Conservation (phyloP, 2,797 vertebrate genomes). For the Micropoecilia bifurca region DNA sequence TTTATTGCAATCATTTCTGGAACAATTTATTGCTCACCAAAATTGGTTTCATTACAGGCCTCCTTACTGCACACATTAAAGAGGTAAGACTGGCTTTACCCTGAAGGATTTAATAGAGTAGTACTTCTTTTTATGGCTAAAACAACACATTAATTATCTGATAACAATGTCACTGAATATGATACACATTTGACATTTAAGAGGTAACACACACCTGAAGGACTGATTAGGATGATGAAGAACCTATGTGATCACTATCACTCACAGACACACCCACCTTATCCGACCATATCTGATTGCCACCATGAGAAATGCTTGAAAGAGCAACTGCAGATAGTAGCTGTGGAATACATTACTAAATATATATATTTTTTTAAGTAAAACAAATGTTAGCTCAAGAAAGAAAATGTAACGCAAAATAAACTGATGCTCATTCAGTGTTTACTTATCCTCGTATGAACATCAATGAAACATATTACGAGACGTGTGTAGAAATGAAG, state of each 20-base stretch:
- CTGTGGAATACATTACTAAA: conserved; percentile 43
- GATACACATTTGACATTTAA: conserved; percentile 52
- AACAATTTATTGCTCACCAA: too few relatives aligned
- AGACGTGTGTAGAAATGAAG: conserved; percentile 22
- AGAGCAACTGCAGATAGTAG: conserved; percentile 24
- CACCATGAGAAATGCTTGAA: conserved; percentile 32
- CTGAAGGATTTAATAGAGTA: conserved; percentile 7
- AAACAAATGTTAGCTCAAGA: conserved; percentile 32
- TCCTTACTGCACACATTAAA: neutral
- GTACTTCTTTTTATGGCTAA: conserved; percentile 14
- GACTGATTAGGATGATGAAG: conserved; percentile 61
- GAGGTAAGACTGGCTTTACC: neutral
- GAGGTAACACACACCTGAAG: conserved; percentile 57
- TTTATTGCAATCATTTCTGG: too few relatives aligned
- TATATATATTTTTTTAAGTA: conserved; percentile 20
- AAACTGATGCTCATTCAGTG: conserved; percentile 18
- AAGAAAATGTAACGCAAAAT: conserved; percentile 18
- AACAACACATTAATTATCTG: conserved; percentile 3
- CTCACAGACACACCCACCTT: conserved; percentile 1
- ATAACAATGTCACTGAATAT: conserved; percentile 33
- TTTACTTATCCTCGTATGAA: neutral
- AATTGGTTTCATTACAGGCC: too few relatives aligned
- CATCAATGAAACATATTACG: conserved; percentile 9
- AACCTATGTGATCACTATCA: conserved; percentile 42
- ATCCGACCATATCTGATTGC: conserved; percentile 47